A percentile compares a stretch with the other conserved stretches of the same genome.
These are phyloP conservation scores for Rallus crepitans DNA, from an alignment of 2,797 vertebrate genomes.

Conservation along the genomic window DNA sequence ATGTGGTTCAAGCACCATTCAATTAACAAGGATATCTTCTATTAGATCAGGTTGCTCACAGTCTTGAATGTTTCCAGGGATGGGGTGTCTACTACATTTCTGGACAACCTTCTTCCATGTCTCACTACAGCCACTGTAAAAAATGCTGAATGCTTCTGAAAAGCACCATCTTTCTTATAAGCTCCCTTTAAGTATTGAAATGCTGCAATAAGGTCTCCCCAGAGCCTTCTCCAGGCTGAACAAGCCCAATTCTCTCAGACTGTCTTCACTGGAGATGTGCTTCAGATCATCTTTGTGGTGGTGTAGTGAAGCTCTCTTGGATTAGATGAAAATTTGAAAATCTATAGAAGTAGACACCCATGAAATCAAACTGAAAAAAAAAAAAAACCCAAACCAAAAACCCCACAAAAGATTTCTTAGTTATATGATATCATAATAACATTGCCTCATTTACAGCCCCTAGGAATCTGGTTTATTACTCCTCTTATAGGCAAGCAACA, in stretches of 20 bases:
- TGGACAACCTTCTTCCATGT: neutral
- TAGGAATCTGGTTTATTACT: neutral
- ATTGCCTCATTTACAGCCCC: neutral
- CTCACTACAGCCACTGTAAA: neutral
- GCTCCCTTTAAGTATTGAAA: too few relatives aligned
- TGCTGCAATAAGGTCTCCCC: too few relatives aligned
- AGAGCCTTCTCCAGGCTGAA: too few relatives aligned
- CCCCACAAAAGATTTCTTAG: neutral
- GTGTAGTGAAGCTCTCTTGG: neutral
- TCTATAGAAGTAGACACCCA: neutral
- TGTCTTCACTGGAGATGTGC: neutral
- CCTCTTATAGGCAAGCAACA: neutral
- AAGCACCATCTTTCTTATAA: too few relatives aligned
- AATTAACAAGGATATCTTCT: neutral
- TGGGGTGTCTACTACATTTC: too few relatives aligned
- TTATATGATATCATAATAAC: neutral
- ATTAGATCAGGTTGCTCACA: neutral
- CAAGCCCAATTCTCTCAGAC: neutral
- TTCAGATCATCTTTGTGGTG: neutral
- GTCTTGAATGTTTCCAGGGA: neutral
- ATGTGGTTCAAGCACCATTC: neutral
- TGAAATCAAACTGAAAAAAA: neutral
- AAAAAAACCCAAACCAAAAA: neutral
- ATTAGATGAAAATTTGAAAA: neutral
- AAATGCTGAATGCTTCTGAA: too few relatives aligned